Percentiles rank a stretch among this genome's conserved stretches.
Evolutionary conservation across 2,113 vertebrate genomes (phyloP).

Genomic region (Mus spicilegus): DNA sequence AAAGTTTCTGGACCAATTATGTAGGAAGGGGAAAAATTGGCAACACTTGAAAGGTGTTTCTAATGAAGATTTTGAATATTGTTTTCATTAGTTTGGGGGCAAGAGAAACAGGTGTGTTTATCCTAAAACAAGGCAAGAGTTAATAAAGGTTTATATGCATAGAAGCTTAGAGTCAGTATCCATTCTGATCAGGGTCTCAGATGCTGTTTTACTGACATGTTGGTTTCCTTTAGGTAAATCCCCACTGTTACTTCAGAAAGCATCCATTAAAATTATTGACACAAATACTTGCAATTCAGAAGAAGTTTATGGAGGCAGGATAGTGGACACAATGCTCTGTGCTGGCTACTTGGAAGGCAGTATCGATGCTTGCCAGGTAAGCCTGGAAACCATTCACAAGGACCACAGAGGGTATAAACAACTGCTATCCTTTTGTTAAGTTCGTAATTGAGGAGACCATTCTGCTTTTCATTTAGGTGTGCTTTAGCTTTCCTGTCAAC

Average conservation of each 20-base stretch:
- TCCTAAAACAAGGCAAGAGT: not conserved
- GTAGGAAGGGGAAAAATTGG: not conserved
- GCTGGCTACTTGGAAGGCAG: slow-evolving; percentile 89
- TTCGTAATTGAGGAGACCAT: not conserved
- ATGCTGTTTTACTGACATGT: not conserved
- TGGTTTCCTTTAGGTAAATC: slow-evolving; percentile 56
- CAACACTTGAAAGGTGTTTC: not conserved
- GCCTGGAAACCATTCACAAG: not conserved
- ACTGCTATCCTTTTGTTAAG: not conserved
- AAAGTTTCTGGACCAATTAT: not conserved
- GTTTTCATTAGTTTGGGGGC: not conserved
- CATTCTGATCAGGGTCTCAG: not conserved
- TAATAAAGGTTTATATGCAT: not conserved
- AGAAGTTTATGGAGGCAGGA: slow-evolving; percentile 76
- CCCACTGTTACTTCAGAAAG: slow-evolving; percentile 89
- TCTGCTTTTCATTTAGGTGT: not conserved
- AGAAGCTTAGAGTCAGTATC: not conserved
- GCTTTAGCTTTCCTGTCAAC: not conserved
- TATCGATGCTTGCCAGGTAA: slow-evolving; percentile 92
- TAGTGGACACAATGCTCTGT: slow-evolving; percentile 89
- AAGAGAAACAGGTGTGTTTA: not conserved
- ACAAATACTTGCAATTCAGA: slow-evolving; percentile 86
- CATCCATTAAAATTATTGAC: slow-evolving; percentile 91
- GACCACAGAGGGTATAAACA: not conserved
- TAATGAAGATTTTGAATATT: slow-evolving; percentile 24